Base-by-base conservation (phyloP, 2,113 vertebrate species). In the Nestor notabilis region DNA sequence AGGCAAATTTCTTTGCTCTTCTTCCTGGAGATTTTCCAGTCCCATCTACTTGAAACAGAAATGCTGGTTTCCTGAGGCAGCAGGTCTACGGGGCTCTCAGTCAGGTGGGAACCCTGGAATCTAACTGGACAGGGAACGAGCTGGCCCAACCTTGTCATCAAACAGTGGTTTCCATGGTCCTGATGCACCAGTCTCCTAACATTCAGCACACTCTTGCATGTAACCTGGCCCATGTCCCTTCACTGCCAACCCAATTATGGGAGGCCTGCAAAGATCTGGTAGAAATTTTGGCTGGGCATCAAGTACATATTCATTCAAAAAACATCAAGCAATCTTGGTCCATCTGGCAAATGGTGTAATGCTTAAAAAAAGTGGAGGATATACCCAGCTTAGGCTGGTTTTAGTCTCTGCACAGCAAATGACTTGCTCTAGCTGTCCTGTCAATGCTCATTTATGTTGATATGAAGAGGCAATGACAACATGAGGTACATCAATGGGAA, bases 381-480 rank as follows among this genome's bases (percentile, higher is more conserved):
- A 24, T 17, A 41, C n/a, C 23, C 76, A 77, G 4, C 16, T 72
- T 39, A 33, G 55, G 31, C 14, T 49, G 28, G 1, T 37, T 90
- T 76, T 81, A 25, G 39, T 82, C n/a, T 68, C 56, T 79, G 44
- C 29, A 64, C 28, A 87, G n/a, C 65, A 88, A 52, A 55, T 20
- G 12, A 44, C 53, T 80, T 61, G 17, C 17, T 79, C 58, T 63
- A 52, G 41, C 37, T 76, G 53, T 2, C 65, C 33, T 85, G 56
- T 55, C 72, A 70, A 2, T 76, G 44, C 31, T 76, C 47, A 1
- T 64, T 86, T 79, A 23, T 43, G 69, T 76, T 7, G 11, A 31
- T 71, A 71, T 77, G 50, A 83, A 94, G 83, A 89, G 83, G 78
- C 70, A 94, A 69, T 47, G 93, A 86, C 82, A 91, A 82, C 29